phyloP scores from a whole-genome alignment of 2,113 vertebrate genomes.

The Macroglossus sobrinus region DNA sequence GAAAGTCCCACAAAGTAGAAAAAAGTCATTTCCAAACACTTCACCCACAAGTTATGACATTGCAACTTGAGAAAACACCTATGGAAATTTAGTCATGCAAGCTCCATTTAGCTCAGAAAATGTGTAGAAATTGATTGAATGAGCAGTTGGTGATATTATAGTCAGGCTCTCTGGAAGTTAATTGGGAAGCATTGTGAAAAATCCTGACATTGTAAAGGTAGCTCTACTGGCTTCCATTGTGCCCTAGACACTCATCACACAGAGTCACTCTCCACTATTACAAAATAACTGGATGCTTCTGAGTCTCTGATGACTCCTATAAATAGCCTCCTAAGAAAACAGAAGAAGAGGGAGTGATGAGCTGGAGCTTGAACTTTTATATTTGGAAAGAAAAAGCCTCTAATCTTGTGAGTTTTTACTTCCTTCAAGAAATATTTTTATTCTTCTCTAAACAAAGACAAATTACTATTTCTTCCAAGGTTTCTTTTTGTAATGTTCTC shows the following conservation, averaged over 20 bases:
- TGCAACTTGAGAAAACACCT: constrained; percentile 70
- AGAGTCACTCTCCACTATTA: constrained; percentile 32
- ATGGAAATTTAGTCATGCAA: constrained; percentile 75
- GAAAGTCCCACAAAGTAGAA: constrained; percentile 38
- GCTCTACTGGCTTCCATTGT: constrained; percentile 67
- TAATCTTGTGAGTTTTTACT: background rate
- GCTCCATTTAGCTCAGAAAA: constrained; percentile 73
- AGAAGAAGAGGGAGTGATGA: background rate
- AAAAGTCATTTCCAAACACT: constrained; percentile 49
- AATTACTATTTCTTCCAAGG: background rate
- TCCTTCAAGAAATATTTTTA: constrained; percentile 3
- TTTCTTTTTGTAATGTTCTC: background rate
- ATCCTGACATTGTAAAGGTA: constrained; percentile 69
- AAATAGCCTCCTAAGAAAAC: constrained; percentile 53
- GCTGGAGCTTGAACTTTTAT: constrained; percentile 29
- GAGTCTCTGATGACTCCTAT: constrained; percentile 48
- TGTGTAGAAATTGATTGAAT: constrained; percentile 72
- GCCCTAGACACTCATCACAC: constrained; percentile 70
- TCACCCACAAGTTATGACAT: constrained; percentile 55
- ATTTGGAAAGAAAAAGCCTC: constrained; percentile 8
- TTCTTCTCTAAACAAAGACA: background rate
- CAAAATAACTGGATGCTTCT: constrained; percentile 53
- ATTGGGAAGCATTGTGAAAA: constrained; percentile 73
- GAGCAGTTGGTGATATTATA: constrained; percentile 78
- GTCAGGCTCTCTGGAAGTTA: constrained; percentile 75